Base-by-base conservation (phyloP, 2,888 invertebrate species). In the Drosophila siamana region DNA sequence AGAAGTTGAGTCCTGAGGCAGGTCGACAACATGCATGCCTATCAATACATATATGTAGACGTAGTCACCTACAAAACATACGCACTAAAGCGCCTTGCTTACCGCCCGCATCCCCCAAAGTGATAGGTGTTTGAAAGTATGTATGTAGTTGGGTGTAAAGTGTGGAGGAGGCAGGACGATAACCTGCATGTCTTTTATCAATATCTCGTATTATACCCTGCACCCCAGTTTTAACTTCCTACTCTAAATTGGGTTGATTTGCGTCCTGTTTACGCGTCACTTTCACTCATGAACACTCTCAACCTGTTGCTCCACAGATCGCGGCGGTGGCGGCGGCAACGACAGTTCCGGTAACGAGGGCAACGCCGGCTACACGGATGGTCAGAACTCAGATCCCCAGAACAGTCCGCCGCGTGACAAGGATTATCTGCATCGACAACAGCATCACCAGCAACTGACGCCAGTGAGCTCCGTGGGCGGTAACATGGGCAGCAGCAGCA, bases 331-430 rank as follows among this genome's bases (percentile, higher is more conserved):
- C 44, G 36, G 36, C 15, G 87, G 91, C 52, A 92, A 92, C 56
- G 92, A 93, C 68, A 93, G 93, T 74, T 93, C 93, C 40, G 94
- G 94, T 5, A 94, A 94, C 78, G 94, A 94, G 80, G 93, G 93
- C 81, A 94, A 94, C 92, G 95, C 95, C 26, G 95, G 73, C 82
- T 87, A 96, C 91, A 94, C 94, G 64, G 95, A 95, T 90, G 94
- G 94, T 30, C 95, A 95, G 69, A 90, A 83, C 64, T 94, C 94
- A 54, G 95, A 95, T 89, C 94, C 94, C 41, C 94, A 93, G 88
- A 92, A 92, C 66, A 94, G 93, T 83, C 95, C 93, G 80, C 94
- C 94, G 41, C 91, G 93, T 38, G 93, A 94, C 69, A 93, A 93
- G 74, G 91, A 93, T 43, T 91, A 86, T 69, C 83, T 89, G 84